These are phyloP conservation scores for Baronia brevicornis DNA, from an alignment of 2,888 invertebrate genomes.

Conservation along the genomic window DNA sequence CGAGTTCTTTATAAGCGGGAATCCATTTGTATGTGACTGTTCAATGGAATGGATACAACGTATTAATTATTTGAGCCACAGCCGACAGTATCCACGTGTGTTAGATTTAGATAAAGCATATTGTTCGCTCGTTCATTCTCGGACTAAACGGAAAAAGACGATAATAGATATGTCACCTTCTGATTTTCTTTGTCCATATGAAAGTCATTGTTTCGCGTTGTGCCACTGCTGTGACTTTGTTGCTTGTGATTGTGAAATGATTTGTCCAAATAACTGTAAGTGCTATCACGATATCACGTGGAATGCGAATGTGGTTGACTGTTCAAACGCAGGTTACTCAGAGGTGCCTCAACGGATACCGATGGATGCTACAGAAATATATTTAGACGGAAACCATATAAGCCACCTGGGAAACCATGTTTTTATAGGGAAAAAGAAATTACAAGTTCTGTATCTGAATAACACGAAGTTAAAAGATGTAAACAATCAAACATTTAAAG, in stretches of 20 bases:
- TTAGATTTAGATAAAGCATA: conserved; percentile 86
- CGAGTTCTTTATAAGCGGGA: conserved; percentile 86
- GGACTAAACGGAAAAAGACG: conserved; percentile 81
- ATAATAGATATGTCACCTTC: conserved; percentile 81
- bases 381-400: conserved; percentile 88
- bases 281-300: conserved; percentile 91
- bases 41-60: conserved; percentile 91
- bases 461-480: conserved; percentile 84
- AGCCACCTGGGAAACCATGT: conserved; percentile 86
- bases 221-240: conserved; percentile 94
- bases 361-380: conserved; percentile 92
- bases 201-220: conserved; percentile 88
- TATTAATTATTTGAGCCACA: conserved; percentile 85
- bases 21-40: conserved; percentile 91
- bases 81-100: conserved; percentile 85
- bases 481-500: conserved; percentile 88
- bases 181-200: conserved; percentile 88
- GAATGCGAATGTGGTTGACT: conserved; percentile 89
- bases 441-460: conserved; percentile 85
- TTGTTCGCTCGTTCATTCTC: conserved; percentile 82
- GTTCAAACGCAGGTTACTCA: conserved; percentile 83
- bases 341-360: conserved; percentile 86
- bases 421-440: conserved; percentile 89
- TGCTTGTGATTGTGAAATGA: conserved; percentile 94
- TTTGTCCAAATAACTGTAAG: conserved; percentile 88